These are phyloP conservation scores for Corapipo altera DNA, from an alignment of 2,113 vertebrate species.

Conservation along the genomic window DNA sequence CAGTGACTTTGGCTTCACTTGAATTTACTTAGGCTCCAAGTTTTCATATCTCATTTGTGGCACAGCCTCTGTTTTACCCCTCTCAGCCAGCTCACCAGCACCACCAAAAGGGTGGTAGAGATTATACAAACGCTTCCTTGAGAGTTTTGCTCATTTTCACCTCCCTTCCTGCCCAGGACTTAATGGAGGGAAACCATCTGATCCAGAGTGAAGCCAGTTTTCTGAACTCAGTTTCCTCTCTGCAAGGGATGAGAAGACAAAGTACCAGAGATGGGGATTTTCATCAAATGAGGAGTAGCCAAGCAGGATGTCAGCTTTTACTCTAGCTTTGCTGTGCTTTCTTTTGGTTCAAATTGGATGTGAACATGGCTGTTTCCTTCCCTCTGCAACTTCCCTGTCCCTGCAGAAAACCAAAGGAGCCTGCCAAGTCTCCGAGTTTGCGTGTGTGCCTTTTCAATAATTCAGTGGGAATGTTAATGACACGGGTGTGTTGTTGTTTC, in stretches of 20 bases:
- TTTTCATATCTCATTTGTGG: neutral
- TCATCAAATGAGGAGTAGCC: fast-evolving
- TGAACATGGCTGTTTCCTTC: neutral
- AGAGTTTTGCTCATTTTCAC: neutral
- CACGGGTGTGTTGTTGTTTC: neutral
- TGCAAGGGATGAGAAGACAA: neutral
- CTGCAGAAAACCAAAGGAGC: neutral
- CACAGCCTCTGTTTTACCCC: neutral
- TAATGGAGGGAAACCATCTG: neutral
- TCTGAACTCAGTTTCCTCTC: neutral
- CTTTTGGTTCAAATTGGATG: neutral
- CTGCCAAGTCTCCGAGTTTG: neutral
- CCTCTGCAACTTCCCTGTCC: neutral
- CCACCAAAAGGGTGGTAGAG: neutral
- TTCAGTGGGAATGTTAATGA: neutral
- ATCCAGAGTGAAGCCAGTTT: neutral
- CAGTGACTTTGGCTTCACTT: neutral
- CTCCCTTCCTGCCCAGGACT: fast-evolving
- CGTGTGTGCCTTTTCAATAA: neutral
- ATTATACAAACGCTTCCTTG: neutral
- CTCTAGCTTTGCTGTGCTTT: neutral
- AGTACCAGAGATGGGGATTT: neutral
- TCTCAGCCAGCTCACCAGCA: neutral
- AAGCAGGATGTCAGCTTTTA: neutral
- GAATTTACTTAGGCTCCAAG: neutral